Evolutionary conservation across 2,888 invertebrate genomes (phyloP), one percentile per base, ranked within the genome.

Genomic region (Drosophila imparisetae): DNA sequence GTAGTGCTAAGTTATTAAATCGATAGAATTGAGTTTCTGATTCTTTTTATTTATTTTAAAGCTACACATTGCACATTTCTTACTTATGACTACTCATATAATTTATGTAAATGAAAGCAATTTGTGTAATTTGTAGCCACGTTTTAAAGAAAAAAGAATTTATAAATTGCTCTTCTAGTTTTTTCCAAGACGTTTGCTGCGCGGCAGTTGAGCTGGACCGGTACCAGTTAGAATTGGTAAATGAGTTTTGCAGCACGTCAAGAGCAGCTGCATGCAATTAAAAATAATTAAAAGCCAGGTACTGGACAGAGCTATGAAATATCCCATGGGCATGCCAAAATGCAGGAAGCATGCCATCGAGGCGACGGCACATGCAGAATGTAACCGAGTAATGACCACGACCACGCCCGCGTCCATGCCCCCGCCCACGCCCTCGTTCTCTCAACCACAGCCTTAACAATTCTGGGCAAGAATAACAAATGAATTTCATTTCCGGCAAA

Each of bases 401-500:
- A 27, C 59, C 54, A 68, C 27, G 30, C 21, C 45, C 21, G 21
- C 7, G 13, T 4, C 21, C 42, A 21, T 13, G 49, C 11, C 65
- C 59, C 60, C 62, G 53, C 24, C 36, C 49, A 60, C 67, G 40
- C 29, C 53, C 11, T 45, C 8, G 21, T 32, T 11, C 18, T 18
- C 27, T 29, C 53, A 74, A 53, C 62, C 63, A 52, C 60, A 54
- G 60, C 57, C 61, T 21, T 49, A 66, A 66, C 64, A 72, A 83
- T 75, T 71, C 76, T 69, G 66, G 76, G 53, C 66, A 52, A 52
- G 66, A 66, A 70, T 81, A 85, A 87, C 83, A 85, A 87, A 87
- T 87, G 90, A 89, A 89, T 83, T 86, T 88, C 85, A 87, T 89
- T 87, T 87, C 88, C 86, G 81, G 73, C 84, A 81, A 84, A 85